A percentile compares a stretch with the other conserved stretches of the same genome.
phyloP scores from a whole-genome alignment of 2,113 vertebrate species.

The Lagopus muta region DNA sequence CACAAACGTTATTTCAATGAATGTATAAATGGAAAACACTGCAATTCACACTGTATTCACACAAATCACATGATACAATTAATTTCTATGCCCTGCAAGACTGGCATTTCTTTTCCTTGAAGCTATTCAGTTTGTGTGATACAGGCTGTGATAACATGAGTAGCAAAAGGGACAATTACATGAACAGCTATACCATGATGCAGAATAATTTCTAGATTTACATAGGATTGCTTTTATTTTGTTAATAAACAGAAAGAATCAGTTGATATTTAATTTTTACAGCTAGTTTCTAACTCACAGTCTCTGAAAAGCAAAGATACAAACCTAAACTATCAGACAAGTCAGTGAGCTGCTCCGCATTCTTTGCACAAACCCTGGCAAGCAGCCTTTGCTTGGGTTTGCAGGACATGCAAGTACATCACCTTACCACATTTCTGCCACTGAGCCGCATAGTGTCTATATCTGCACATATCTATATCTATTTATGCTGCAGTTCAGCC shows the following conservation, averaged over 20 bases:
- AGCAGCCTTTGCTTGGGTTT: neutral
- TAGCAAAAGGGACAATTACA: neutral
- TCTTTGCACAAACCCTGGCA: neutral
- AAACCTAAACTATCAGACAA: neutral
- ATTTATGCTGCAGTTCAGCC: neutral
- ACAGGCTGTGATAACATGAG: slow-evolving; percentile 1
- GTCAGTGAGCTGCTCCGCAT: neutral
- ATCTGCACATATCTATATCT: neutral
- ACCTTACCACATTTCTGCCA: neutral
- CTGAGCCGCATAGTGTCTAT: neutral
- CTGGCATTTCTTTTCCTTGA: slow-evolving; percentile 5
- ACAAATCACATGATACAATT: slow-evolving; percentile 36
- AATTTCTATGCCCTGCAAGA: slow-evolving; percentile 27
- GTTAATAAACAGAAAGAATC: neutral
- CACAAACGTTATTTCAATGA: slow-evolving; percentile 6
- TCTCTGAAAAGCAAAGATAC: neutral
- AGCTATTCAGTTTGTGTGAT: neutral
- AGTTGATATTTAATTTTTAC: neutral
- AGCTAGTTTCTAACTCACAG: neutral
- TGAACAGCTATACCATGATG: neutral
- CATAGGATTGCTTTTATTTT: neutral
- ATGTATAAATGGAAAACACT: neutral
- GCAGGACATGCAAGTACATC: neutral
- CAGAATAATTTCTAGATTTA: neutral
- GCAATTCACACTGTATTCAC: slow-evolving; percentile 23